phyloP scores from a whole-genome alignment of 30 jellyfish, hydroid and myxozoan species.

The Chironex yamaguchii region DNA sequence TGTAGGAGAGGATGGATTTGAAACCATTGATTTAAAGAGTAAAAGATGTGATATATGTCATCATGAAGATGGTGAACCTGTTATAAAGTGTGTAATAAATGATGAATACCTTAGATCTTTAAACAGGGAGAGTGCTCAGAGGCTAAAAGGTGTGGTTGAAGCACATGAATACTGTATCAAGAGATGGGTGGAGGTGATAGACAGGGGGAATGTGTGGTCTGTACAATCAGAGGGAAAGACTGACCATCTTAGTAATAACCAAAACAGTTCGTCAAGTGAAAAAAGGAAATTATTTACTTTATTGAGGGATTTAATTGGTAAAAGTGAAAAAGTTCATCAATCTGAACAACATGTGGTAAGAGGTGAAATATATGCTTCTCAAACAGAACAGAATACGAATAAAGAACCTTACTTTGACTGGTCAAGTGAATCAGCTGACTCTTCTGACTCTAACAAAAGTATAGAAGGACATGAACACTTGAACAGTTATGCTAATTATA shows the following conservation, averaged over 20 bases:
- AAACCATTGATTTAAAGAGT: background rate
- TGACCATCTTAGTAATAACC: background rate
- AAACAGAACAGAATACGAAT: no score
- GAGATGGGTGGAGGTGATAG: background rate
- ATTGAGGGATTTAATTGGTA: background rate
- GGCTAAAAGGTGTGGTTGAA: background rate
- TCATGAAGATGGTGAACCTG: background rate
- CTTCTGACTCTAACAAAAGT: no score
- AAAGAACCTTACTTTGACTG: no score
- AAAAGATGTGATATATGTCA: background rate
- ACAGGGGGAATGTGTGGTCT: background rate
- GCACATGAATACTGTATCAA: background rate
- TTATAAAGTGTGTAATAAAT: background rate
- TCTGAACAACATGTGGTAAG: no score
- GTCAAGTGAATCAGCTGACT: no score
- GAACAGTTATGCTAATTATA: no score
- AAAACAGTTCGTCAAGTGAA: background rate
- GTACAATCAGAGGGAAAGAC: background rate
- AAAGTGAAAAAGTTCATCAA: no score
- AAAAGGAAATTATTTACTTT: no score
- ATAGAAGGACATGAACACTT: no score
- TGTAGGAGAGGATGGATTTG: background rate
- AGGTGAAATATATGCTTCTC: no score
- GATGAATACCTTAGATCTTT: background rate
- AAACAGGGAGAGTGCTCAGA: background rate